Conservation (phyloP, 2,888 invertebrate genomes). For the Nemoura dubitans region DNA sequence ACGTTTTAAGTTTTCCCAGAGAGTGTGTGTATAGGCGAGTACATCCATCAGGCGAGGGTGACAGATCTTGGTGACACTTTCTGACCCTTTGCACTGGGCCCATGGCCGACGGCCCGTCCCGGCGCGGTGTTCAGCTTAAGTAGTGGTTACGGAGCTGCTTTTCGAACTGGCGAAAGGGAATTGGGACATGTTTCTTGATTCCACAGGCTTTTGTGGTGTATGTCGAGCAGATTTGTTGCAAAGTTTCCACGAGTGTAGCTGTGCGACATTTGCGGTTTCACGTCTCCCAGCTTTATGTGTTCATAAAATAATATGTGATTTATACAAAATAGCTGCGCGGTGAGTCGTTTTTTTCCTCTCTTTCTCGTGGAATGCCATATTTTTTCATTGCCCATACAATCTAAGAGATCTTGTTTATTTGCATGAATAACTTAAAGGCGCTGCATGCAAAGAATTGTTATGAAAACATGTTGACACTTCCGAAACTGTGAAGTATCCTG, state of each 20-base stretch:
- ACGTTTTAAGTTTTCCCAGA: conserved; percentile 4
- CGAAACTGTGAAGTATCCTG: not conserved
- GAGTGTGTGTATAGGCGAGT: not conserved
- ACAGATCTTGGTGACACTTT: conserved; percentile 15
- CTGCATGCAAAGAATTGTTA: not conserved
- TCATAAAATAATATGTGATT: conserved; percentile 12
- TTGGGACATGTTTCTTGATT: conserved; percentile 32
- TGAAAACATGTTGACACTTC: not conserved
- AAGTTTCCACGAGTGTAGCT: conserved; percentile 24
- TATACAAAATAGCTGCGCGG: not conserved
- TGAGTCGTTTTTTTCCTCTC: not conserved
- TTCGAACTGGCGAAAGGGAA: conserved; percentile 17
- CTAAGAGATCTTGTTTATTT: conserved; percentile 1
- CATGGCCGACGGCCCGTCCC: not conserved
- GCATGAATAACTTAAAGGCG: not conserved
- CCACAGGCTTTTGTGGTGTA: conserved; percentile 28
- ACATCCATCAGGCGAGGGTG: conserved; percentile 23
- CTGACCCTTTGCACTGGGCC: conserved; percentile 7
- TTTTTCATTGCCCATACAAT: not conserved
- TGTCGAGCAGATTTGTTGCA: conserved; percentile 40
- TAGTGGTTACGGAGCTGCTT: conserved; percentile 7
- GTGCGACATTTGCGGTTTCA: conserved; percentile 36
- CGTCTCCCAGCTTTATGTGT: conserved; percentile 8
- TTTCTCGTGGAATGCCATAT: not conserved
- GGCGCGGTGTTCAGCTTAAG: conserved; percentile 22